Evolutionary conservation across 2,113 vertebrate genomes (phyloP).

Genomic region (Todiramphus chloris): DNA sequence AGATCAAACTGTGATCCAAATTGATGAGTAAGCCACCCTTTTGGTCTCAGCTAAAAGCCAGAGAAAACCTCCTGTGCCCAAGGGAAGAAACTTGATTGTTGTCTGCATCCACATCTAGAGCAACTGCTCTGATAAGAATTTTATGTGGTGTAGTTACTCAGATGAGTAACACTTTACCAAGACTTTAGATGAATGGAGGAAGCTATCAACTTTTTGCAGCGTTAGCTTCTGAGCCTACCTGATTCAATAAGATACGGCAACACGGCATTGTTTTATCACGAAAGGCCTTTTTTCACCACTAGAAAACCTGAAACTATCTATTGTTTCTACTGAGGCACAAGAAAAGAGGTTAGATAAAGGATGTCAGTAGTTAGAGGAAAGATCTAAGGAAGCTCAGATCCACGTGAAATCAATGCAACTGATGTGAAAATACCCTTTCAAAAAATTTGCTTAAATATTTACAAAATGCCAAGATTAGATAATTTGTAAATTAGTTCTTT

Average conservation of each 20-base stretch:
- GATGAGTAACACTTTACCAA: not conserved
- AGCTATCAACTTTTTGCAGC: not conserved
- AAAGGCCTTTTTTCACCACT: not conserved
- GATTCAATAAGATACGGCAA: not conserved
- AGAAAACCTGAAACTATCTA: not conserved
- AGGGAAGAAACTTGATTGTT: not conserved
- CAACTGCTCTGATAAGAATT: not conserved
- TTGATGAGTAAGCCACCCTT: not conserved
- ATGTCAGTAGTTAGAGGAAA: not conserved
- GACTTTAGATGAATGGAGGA: not conserved
- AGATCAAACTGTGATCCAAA: not conserved
- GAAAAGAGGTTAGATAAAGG: not conserved
- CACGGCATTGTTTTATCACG: not conserved
- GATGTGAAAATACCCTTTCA: not conserved
- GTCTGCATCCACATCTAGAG: not conserved
- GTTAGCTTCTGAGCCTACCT: not conserved
- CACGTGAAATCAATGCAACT: not conserved
- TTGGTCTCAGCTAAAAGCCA: not conserved
- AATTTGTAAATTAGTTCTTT: slow-evolving; percentile 5
- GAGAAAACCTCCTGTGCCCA: not conserved
- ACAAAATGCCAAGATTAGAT: not conserved
- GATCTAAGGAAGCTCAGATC: not conserved
- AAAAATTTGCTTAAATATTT: not conserved
- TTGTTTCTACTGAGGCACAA: not conserved
- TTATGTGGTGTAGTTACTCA: not conserved